Conservation (phyloP, 2,888 invertebrate species). For the Agriotes lineatus region DNA sequence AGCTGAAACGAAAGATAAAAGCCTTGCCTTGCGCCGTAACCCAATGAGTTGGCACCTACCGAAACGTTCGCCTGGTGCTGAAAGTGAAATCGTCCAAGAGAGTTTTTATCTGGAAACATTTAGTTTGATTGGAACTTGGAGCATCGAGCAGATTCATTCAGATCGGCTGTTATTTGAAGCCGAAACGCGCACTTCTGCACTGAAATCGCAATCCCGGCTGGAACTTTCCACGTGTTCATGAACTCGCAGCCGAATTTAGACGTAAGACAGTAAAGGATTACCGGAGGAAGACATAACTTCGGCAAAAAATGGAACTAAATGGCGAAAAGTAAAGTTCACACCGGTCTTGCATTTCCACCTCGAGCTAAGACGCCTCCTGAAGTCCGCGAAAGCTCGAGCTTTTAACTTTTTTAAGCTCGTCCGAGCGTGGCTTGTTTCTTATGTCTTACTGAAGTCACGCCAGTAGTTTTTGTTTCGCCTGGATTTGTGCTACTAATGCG, state of each 20-base stretch:
- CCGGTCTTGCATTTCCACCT: conserved; percentile 26
- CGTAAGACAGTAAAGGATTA: conserved; percentile 19
- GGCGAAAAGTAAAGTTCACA: conserved; percentile 17
- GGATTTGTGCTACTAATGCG: conserved; percentile 29
- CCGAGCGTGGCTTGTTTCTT: conserved; percentile 43
- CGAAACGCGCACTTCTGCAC: too few relatives aligned
- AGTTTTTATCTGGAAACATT: conserved; percentile 17
- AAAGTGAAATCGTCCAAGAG: conserved; percentile 18
- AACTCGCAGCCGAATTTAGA: conserved; percentile 16
- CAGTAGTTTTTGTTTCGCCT: conserved; percentile 32
- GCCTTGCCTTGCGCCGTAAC: conserved; percentile 9
- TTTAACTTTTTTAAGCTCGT: conserved; percentile 52
- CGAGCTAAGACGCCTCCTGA: conserved; percentile 16
- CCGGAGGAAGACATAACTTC: conserved; percentile 11
- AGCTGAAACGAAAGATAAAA: conserved; percentile 22
- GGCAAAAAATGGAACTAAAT: conserved; percentile 14
- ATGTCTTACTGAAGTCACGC: conserved; percentile 45
- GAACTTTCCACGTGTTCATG: conserved; percentile 5
- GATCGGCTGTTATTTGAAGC: too few relatives aligned
- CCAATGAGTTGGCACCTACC: conserved; percentile 3
- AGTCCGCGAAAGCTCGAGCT: conserved; percentile 42
- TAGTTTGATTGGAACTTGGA: neutral
- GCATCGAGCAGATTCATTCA: neutral
- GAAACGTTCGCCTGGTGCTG: neutral
- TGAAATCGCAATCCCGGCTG: too few relatives aligned